phyloP scores from a whole-genome alignment of 2,888 invertebrate species.

The Melieria picta region DNA sequence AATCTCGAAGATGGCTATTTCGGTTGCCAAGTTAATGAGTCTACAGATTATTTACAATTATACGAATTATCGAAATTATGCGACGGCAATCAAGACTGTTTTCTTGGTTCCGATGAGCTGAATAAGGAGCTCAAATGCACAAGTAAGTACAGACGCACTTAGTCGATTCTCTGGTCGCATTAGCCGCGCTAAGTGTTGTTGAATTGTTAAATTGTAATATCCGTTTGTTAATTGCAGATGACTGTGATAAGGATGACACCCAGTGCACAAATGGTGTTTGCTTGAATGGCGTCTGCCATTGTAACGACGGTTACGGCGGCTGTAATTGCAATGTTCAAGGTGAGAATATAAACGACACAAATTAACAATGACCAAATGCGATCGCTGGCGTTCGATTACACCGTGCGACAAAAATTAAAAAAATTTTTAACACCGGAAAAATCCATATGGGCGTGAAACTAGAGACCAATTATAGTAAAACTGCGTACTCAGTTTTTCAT shows the following conservation, averaged over 20 bases:
- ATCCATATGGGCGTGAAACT: too few relatives aligned
- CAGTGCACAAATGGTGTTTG: slow-evolving; percentile 93
- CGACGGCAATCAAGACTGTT: slow-evolving; percentile 91
- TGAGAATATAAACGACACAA: slow-evolving; percentile 65
- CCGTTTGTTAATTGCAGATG: slow-evolving; percentile 70
- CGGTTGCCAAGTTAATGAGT: slow-evolving; percentile 97
- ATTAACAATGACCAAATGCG: too few relatives aligned
- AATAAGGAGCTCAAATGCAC: slow-evolving; percentile 91
- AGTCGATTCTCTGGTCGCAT: background rate
- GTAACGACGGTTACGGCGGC: slow-evolving; percentile 94
- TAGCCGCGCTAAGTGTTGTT: background rate
- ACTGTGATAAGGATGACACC: slow-evolving; percentile 92
- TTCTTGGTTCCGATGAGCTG: slow-evolving; percentile 91
- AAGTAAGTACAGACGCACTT: slow-evolving; percentile 71
- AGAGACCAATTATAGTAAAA: too few relatives aligned
- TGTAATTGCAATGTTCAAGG: slow-evolving; percentile 94
- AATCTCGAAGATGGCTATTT: slow-evolving; percentile 97
- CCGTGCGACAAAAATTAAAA: too few relatives aligned
- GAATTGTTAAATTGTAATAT: slow-evolving; percentile 36
- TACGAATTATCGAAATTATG: slow-evolving; percentile 95
- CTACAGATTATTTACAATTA: slow-evolving; percentile 92
- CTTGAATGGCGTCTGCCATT: slow-evolving; percentile 92
- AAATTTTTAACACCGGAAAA: too few relatives aligned
- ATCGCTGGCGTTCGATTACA: too few relatives aligned
- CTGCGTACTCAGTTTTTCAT: too few relatives aligned